These are phyloP conservation scores for Bombyx mandarina DNA, from an alignment of 1,140 invertebrate genomes.

Conservation along the genomic window DNA sequence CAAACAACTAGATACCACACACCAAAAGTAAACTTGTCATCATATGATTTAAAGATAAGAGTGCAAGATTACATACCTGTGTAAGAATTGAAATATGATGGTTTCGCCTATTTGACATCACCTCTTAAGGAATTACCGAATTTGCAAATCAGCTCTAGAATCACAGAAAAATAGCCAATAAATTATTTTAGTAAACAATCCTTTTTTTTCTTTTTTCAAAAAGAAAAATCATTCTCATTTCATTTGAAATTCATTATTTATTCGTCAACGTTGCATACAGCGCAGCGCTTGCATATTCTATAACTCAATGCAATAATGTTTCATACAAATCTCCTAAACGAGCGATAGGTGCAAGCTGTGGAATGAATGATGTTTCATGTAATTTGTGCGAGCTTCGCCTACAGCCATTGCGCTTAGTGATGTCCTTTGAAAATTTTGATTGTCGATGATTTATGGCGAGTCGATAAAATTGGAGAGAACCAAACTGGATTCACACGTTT, in stretches of 20 bases:
- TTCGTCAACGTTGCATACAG: not conserved
- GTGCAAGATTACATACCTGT: too few relatives aligned
- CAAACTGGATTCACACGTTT: too few relatives aligned
- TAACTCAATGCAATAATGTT: slow-evolving; percentile 38
- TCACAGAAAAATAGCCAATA: too few relatives aligned
- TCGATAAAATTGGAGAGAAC: not conserved
- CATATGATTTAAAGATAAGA: too few relatives aligned
- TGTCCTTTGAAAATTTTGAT: slow-evolving; percentile 3
- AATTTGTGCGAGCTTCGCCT: slow-evolving; percentile 25
- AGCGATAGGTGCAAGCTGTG: slow-evolving; percentile 36
- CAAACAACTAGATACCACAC: too few relatives aligned
- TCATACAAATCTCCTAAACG: slow-evolving; percentile 39
- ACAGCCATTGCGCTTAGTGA: slow-evolving; percentile 22
- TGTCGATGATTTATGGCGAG: not conserved
- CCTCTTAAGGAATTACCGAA: too few relatives aligned
- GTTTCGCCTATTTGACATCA: too few relatives aligned
- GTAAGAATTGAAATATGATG: too few relatives aligned
- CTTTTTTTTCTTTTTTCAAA: not conserved
- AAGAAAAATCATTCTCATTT: not conserved
- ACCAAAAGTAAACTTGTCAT: too few relatives aligned
- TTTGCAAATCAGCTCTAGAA: too few relatives aligned
- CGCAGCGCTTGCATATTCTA: slow-evolving; percentile 17
- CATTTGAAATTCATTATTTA: not conserved
- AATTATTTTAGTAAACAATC: too few relatives aligned
- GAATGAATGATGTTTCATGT: slow-evolving; percentile 28